Conservation (phyloP, 2,888 invertebrate species). For the Agrochola circellaris region DNA sequence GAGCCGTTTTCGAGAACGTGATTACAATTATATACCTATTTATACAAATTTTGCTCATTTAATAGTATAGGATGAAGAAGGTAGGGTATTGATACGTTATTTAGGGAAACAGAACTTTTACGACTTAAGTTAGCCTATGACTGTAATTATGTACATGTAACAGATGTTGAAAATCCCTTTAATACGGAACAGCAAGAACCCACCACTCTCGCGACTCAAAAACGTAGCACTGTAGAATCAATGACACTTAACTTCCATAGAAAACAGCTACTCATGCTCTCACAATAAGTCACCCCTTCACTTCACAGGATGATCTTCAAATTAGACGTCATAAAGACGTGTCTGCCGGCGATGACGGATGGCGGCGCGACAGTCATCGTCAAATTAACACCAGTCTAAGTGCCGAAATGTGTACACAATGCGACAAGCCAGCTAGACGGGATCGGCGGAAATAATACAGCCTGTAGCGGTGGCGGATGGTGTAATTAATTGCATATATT, state of each 20-base stretch:
- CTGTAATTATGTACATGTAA: neutral
- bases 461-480: conserved; percentile 53
- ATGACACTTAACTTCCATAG: conserved; percentile 64
- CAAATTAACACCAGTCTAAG: conserved; percentile 88
- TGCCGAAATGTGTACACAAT: conserved; percentile 88
- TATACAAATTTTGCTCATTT: too few species aligned
- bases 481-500: conserved; percentile 58
- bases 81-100: neutral
- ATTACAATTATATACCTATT: too few species aligned
- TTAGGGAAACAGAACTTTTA: neutral
- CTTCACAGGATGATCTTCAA: conserved; percentile 84
- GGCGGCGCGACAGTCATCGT: conserved; percentile 86
- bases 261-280: conserved; percentile 82
- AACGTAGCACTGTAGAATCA: conserved; percentile 57
- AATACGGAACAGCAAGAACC: conserved; percentile 6
- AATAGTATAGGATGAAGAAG: neutral
- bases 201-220: conserved; percentile 34
- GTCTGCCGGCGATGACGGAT: conserved; percentile 86
- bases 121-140: neutral
- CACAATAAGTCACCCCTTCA: conserved; percentile 85
- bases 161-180: neutral
- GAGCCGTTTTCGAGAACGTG: too few species aligned
- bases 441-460: conserved; percentile 76
- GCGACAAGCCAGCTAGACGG: conserved; percentile 73
- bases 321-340: conserved; percentile 86